These are phyloP conservation scores for Chaenocephalus aceratus DNA, from an alignment of 2,113 vertebrate genomes.

Conservation along the genomic window DNA sequence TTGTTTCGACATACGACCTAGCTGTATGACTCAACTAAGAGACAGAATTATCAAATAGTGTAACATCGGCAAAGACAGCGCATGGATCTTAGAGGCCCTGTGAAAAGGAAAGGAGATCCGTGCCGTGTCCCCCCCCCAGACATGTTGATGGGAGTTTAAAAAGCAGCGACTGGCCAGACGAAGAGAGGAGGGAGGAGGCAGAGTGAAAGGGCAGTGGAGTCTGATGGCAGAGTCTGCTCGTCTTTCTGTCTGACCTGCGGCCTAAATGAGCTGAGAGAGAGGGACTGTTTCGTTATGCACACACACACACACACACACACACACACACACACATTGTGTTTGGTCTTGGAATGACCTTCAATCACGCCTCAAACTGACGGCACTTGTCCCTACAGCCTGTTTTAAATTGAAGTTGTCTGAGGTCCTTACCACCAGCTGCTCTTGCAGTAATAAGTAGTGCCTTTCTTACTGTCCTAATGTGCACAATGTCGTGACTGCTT, in stretches of 20 bases:
- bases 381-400: no score
- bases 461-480: no score
- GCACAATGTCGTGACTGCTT: no score
- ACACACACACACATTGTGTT: neutral
- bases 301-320: conserved; percentile 3
- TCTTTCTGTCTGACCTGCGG: conserved; percentile 61
- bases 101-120: conserved; percentile 54
- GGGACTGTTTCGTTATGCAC: conserved; percentile 10
- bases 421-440: no score
- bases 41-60: conserved; percentile 13
- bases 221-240: conserved; percentile 60
- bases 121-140: conserved; percentile 40
- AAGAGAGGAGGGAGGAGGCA: conserved; percentile 54
- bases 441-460: no score
- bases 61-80: conserved; percentile 22
- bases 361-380: no score
- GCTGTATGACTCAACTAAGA: neutral
- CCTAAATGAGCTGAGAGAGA: conserved; percentile 43
- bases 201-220: conserved; percentile 54
- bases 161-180: conserved; percentile 53
- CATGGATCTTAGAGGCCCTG: conserved; percentile 26
- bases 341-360: no score
- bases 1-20: conserved; percentile 7
- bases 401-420: no score
- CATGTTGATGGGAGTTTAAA: conserved; percentile 54